Conservation (phyloP, 2,113 vertebrate species). For the Hemichromis elongatus region DNA sequence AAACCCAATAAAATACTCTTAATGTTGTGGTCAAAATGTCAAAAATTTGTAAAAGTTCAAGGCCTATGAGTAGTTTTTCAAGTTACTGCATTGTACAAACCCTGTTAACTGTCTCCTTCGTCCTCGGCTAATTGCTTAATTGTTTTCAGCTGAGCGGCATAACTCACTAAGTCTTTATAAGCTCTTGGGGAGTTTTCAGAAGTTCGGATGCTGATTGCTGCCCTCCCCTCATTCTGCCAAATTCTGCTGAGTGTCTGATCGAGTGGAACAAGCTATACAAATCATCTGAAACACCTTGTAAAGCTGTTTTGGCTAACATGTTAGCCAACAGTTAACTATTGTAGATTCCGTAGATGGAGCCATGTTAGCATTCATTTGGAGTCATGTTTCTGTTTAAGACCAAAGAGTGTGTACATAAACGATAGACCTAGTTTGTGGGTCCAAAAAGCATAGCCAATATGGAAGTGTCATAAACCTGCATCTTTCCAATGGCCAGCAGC, state of each 20-base stretch:
- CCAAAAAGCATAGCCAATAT: not conserved
- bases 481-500: not conserved
- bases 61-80: not conserved
- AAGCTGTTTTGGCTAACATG: not conserved
- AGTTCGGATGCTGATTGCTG: not conserved
- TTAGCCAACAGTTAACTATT: not conserved
- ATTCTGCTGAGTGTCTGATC: not conserved
- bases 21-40: not conserved
- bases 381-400: not conserved
- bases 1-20: not conserved
- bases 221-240: not conserved
- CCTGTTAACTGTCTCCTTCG: not conserved
- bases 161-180: not conserved
- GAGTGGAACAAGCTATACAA: not conserved
- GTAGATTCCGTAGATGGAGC: not conserved
- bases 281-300: not conserved
- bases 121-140: conserved; percentile 14
- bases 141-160: conserved; percentile 6
- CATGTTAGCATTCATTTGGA: not conserved
- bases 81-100: not conserved
- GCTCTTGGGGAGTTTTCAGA: not conserved
- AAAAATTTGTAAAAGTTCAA: not conserved
- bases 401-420: not conserved
- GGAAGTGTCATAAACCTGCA: not conserved
- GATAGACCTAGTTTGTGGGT: not conserved